Base-by-base conservation (phyloP, 1,140 invertebrate genomes). In the Pantala flavescens region DNA sequence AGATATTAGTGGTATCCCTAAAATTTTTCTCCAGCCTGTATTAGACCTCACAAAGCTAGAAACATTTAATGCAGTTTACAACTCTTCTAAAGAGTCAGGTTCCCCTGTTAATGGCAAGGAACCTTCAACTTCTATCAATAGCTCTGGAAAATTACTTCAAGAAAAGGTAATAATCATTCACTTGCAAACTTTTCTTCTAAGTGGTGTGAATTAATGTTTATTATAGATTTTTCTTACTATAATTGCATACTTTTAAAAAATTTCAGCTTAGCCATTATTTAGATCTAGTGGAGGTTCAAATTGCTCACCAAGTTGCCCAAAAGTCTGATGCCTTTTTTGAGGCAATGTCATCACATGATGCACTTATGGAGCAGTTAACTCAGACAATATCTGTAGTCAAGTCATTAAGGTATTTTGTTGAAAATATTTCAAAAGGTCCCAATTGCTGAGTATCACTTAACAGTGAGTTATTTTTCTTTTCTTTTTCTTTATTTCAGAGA, bases 261-360 rank as follows among this genome's bases (percentile, higher is more conserved):
- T 21, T 80, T 77, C 79, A 90, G 88, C 84, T 98, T n/a, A 96
- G 92, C 80, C 93, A 97, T 83, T 97, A 97, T 83, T 85, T 98
- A 78, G 96, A 99, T 85, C 90, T 95, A 71, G 93, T 98, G 42
- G 97, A 99, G 85, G 93, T 97, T 76, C 91, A 94, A 84, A 97
- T 99, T 80, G 95, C 95, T 0, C 90, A 93, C 78, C 96, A 98
- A 85, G 96, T 98, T 72, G 92, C 96, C n/a, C 90, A 93, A 76
- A 96, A 97, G 82, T 98, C 96, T 9, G 93, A 93, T 77, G 95
- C 95, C 11, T 99, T 98, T 86, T 98, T 98, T 82, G 91, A 96
- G 83, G 95, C 95, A 11, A 97, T 98, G 93, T 92, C 95, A 72
- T 97, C 95, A 11, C 96, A 98, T 83, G 96, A 98, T 84, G 90